Base-by-base conservation (phyloP, 30 jellyfish, hydroid and myxozoan genomes). In the Clytia hemisphaerica region DNA sequence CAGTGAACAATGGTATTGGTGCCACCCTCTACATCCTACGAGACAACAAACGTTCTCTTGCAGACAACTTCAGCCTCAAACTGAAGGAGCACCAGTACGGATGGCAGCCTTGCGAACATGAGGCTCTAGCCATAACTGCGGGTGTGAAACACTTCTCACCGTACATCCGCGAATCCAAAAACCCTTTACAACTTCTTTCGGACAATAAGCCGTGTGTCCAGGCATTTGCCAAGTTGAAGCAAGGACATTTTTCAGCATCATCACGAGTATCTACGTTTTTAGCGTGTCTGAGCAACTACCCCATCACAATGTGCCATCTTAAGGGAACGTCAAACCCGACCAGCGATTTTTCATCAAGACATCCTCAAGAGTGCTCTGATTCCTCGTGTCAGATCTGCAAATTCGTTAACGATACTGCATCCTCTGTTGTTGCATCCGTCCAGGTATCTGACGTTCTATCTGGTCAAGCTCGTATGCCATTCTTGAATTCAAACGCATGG, bases 121-220 rank as follows among this genome's bases (percentile, higher is more conserved):
- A n/a, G n/a, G n/a, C n/a, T n/a, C n/a, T n/a, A n/a, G 12, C 15
- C 12, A 42, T n/a, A 10, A 42, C 18, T 42, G 12, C 18, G 53
- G 15, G 12, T n/a, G 15, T n/a, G n/a, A n/a, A n/a, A n/a, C n/a
- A n/a, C n/a, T n/a, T n/a, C n/a, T n/a, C n/a, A n/a, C n/a, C n/a
- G 12, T 42, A 42, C 18, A 18, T n/a, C 18, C 53, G 53, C 18
- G 53, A 42, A 42, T 10, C 53, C 18, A 12, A 18, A 12, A 12
- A 42, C 18, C 53, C 53, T 10, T n/a, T 42, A 10, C 53, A 42
- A 42, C 15, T n/a, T n/a, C n/a, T n/a, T n/a, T n/a, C n/a, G n/a
- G n/a, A n/a, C n/a, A n/a, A n/a, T n/a, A n/a, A n/a, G 53, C 53
- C 53, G 18, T 42, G 53, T 42, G 53, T 42, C 53, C 18, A 42